Percentiles rank a stretch among this genome's conserved stretches.
Evolutionary conservation across 30 jellyfish, hydroid and myxozoan genomes (phyloP).

Genomic region (Aurelia sp.): DNA sequence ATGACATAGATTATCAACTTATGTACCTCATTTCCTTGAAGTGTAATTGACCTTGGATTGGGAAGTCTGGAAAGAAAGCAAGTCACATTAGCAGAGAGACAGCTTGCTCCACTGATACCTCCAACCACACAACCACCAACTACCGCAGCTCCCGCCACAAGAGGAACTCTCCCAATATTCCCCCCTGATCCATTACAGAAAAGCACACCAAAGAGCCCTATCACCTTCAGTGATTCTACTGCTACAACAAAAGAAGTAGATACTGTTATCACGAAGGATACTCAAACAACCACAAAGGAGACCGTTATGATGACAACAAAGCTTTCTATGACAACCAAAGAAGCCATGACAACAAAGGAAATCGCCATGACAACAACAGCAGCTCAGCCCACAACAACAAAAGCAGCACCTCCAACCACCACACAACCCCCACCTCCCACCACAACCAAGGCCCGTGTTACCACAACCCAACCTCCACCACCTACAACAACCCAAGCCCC

Average conservation of each 20-base stretch:
- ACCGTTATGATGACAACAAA: no score
- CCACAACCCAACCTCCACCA: slow-evolving; percentile 10
- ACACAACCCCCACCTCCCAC: slow-evolving; percentile 27
- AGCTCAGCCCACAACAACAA: slow-evolving; percentile 38
- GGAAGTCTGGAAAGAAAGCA: slow-evolving; percentile 11
- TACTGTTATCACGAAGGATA: background rate
- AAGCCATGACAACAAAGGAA: slow-evolving; percentile 54
- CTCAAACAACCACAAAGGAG: background rate
- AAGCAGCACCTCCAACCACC: slow-evolving; percentile 39
- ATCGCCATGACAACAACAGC: slow-evolving; percentile 31
- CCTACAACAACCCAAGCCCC: slow-evolving; percentile 60
- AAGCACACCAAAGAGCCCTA: slow-evolving; percentile 10
- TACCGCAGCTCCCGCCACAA: slow-evolving; percentile 35
- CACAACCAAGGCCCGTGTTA: slow-evolving; percentile 53
- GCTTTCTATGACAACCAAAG: slow-evolving; percentile 6
- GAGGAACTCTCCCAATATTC: slow-evolving; percentile 16
- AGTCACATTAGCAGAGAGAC: slow-evolving; percentile 51
- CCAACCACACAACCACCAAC: slow-evolving; percentile 68
- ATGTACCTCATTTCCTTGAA: background rate
- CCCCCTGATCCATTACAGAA: slow-evolving; percentile 40
- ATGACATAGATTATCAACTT: background rate
- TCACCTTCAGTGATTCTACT: slow-evolving; percentile 1
- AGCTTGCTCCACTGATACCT: slow-evolving; percentile 30
- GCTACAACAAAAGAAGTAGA: slow-evolving; percentile 31
- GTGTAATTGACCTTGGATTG: slow-evolving; percentile 69